Base-by-base conservation (phyloP, 2,888 invertebrate species). In the Agrochola lota region DNA sequence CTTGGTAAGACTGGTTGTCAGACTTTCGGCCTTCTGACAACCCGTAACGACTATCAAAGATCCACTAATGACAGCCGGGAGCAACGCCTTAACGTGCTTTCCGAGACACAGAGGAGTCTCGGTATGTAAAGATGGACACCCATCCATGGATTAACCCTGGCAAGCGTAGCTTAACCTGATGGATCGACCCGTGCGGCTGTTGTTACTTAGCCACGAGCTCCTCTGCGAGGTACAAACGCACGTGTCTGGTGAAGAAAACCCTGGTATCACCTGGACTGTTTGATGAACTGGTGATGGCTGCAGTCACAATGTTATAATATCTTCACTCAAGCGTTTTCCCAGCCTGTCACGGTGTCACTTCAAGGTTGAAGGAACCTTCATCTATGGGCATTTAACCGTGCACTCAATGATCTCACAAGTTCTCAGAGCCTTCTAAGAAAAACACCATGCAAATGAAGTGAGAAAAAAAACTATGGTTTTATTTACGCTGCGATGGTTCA, bases 381-480 rank as follows among this genome's bases (percentile, higher is more conserved):
- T 55, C 52, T 23, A 46, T 62, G 17, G 6, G 20, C 57, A 43
- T 3, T 55, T 74, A 49, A 64, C 63, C 81, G 63, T 78, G 26
- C 20, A 40, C 15, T 46, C 60, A 73, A 70, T 81, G 81, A 46
- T 23, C 52, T 46, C 30, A 46, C 49, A 67, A 46, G 46, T 49
- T 77, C 67, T 60, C 72, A 71, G 26, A 72, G 23, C 81, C 75
- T 81, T 81, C 74, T 49, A 72, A 43, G 17, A 81, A 81, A 81
- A 78, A 64, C 74, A 46, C 55, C 62, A 73, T 80, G 62, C 35
- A 63, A 72, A 80, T 81, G 23, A 40, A 46, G 26, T 11, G 3
- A 23, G 35, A 55, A 72, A 35, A 30, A n/a, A 55, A 63, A 23
- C 7, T 0, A 26, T 63, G n/a, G 9, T 30, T 55, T 30, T 30